A percentile compares a stretch with the other conserved stretches of the same genome.
Evolutionary conservation across 2,113 vertebrate species (phyloP).

Genomic region (Phaethon lepturus): DNA sequence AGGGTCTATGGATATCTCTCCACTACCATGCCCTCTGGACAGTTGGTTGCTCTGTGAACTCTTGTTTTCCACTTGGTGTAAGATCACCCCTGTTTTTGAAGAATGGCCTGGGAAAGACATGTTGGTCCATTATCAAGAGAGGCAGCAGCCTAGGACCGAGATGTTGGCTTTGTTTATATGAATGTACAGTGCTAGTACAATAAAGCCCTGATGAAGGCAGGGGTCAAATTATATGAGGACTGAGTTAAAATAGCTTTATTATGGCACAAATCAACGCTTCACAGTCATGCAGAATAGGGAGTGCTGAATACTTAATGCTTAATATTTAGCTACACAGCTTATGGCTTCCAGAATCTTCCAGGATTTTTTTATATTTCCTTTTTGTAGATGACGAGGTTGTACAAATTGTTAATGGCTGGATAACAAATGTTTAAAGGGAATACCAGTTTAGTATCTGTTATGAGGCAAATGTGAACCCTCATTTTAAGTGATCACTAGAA

Average conservation of each 20-base stretch:
- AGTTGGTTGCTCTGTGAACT: background rate
- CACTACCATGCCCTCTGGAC: background rate
- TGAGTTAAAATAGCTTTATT: background rate
- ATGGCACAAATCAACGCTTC: background rate
- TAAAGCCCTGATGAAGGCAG: background rate
- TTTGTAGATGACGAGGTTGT: background rate
- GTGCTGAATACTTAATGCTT: background rate
- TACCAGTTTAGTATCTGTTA: background rate
- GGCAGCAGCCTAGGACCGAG: background rate
- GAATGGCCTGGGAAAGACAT: background rate
- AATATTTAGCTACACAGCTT: background rate
- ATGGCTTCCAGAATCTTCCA: background rate
- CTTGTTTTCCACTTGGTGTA: background rate
- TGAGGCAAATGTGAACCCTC: background rate
- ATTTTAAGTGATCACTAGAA: slow-evolving; percentile 17
- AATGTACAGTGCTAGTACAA: background rate
- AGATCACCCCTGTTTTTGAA: background rate
- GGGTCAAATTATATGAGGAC: background rate
- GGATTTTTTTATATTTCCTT: background rate
- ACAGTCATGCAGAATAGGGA: background rate
- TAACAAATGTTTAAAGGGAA: background rate
- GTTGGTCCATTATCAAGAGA: background rate
- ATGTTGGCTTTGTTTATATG: background rate
- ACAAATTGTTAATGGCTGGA: background rate
- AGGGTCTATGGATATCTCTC: background rate